These are phyloP conservation scores for Nezara viridula DNA, from an alignment of 2,888 invertebrate species.

Conservation along the genomic window DNA sequence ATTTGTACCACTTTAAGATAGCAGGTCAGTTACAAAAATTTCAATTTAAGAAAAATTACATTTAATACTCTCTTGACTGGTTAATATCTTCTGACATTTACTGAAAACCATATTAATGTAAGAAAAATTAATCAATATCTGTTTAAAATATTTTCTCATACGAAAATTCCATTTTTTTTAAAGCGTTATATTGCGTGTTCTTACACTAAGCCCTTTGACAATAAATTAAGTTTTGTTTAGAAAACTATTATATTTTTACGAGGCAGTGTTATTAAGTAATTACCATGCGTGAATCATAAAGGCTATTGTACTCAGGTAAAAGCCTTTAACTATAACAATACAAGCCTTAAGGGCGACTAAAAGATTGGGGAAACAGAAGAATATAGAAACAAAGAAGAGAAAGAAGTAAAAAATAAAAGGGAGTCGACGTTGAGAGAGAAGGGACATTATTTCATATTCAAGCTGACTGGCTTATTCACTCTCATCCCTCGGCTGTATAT, in stretches of 20 bases:
- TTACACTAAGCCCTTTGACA: too few relatives aligned
- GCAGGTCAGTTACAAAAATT: too few relatives aligned
- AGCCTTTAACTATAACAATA: neutral
- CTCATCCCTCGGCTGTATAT: neutral
- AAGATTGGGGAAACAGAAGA: neutral
- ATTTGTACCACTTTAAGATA: too few relatives aligned
- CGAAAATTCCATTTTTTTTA: too few relatives aligned
- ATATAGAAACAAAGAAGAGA: constrained; percentile 9
- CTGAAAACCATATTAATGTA: too few relatives aligned
- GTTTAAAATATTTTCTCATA: too few relatives aligned
- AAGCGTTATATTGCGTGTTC: too few relatives aligned
- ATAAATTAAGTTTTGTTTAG: too few relatives aligned
- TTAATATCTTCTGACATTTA: too few relatives aligned
- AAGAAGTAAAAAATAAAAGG: neutral
- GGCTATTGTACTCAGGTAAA: neutral
- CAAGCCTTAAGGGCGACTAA: neutral
- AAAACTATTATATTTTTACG: neutral
- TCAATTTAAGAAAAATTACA: too few relatives aligned
- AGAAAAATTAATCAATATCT: too few relatives aligned
- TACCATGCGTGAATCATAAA: neutral
- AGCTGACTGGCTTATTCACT: neutral
- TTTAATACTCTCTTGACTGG: too few relatives aligned
- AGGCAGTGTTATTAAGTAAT: neutral
- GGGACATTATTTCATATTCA: constrained; percentile 34
- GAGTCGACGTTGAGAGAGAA: neutral